Conservation (phyloP, 2,888 invertebrate genomes). For the Ariolimax columbianus region DNA sequence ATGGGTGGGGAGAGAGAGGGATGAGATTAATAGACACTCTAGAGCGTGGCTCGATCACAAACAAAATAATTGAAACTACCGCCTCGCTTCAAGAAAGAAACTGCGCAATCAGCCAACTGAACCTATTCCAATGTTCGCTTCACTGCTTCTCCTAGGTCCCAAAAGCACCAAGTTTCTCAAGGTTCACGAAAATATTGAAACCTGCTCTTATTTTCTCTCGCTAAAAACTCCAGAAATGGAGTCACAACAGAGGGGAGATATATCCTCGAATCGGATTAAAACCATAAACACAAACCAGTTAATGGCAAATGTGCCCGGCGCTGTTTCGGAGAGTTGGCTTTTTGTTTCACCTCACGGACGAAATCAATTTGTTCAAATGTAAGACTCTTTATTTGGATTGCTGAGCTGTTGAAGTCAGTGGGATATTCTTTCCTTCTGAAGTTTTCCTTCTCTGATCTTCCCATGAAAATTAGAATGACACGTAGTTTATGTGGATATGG, state of each 20-base stretch:
- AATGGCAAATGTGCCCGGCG: conserved; percentile 11
- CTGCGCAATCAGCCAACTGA: too few relatives aligned
- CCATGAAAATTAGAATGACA: background rate
- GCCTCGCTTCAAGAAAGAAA: too few relatives aligned
- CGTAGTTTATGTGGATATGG: background rate
- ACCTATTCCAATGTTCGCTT: too few relatives aligned
- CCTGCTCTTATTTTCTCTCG: background rate
- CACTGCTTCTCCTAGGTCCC: too few relatives aligned
- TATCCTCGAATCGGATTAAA: conserved; percentile 2
- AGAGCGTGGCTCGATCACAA: too few relatives aligned
- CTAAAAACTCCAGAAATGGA: background rate
- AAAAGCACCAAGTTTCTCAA: too few relatives aligned
- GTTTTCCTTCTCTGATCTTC: background rate
- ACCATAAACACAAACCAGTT: conserved; percentile 28
- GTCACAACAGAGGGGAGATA: background rate
- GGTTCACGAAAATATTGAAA: background rate
- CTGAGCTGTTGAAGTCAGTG: conserved; percentile 36
- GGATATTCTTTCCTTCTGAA: background rate
- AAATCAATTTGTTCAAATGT: conserved; percentile 41
- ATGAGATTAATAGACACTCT: too few relatives aligned
- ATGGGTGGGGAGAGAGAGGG: too few relatives aligned
- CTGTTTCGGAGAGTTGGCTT: conserved; percentile 16
- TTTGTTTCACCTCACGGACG: conserved; percentile 38
- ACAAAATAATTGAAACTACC: too few relatives aligned
- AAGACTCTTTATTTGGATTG: conserved; percentile 36